These are phyloP conservation scores for Elmis aenea DNA, from an alignment of 2,888 invertebrate species.

Conservation along the genomic window DNA sequence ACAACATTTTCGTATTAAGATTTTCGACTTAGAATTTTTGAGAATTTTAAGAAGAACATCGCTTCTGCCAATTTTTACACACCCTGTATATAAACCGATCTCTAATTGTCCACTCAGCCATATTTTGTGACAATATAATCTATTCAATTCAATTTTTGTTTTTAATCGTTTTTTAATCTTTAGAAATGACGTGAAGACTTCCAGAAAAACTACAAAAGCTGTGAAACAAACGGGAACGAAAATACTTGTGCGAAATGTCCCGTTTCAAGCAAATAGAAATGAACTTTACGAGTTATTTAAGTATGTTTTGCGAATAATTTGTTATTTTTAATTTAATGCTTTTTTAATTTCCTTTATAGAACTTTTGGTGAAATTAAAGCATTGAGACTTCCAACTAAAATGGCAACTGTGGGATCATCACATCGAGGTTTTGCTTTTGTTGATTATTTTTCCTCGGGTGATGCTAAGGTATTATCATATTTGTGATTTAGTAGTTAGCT, in stretches of 20 bases:
- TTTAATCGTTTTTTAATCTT: no score
- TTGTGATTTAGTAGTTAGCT: conserved; percentile 1
- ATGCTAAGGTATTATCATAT: conserved; percentile 89
- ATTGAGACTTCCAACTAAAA: conserved; percentile 85
- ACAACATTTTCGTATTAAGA: no score
- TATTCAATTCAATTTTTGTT: no score
- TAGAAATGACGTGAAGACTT: conserved; percentile 58
- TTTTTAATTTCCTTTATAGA: conserved; percentile 48
- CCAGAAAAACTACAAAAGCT: conserved; percentile 56
- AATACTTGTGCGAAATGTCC: conserved; percentile 89
- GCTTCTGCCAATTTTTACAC: no score
- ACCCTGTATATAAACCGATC: no score
- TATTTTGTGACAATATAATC: no score
- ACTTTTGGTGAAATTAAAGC: conserved; percentile 91
- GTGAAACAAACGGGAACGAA: conserved; percentile 74
- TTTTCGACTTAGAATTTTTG: no score
- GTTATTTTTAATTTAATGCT: conserved; percentile 1
- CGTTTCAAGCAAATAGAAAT: conserved; percentile 85
- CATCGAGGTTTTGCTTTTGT: conserved; percentile 98
- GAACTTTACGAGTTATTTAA: conserved; percentile 86
- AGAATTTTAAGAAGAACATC: no score
- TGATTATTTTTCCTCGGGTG: conserved; percentile 81
- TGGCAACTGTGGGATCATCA: conserved; percentile 62
- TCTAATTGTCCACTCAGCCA: no score
- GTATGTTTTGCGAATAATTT: conserved; percentile 49